Conservation (phyloP, 2,113 vertebrate genomes). For the Prunella fulvescens region DNA sequence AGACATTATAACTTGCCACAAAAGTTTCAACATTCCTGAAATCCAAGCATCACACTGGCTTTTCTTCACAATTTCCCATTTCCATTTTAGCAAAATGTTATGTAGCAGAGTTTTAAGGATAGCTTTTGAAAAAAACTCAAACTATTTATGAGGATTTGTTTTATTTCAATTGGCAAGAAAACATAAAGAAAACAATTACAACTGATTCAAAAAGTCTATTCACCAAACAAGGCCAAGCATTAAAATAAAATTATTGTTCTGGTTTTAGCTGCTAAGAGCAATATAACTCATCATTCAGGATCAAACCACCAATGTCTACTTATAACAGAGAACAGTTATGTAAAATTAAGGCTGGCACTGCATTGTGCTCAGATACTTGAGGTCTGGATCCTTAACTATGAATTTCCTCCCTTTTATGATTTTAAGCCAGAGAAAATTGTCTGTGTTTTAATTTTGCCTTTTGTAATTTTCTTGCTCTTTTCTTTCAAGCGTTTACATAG, state of each 20-base stretch:
- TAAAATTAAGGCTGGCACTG: slow-evolving; percentile 60
- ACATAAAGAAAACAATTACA: slow-evolving; percentile 16
- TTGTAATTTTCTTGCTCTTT: slow-evolving; percentile 40
- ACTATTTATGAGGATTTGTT: slow-evolving; percentile 12
- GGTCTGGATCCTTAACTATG: slow-evolving; percentile 53
- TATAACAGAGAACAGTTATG: slow-evolving; percentile 40
- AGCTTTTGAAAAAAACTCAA: neutral
- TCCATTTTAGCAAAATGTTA: neutral
- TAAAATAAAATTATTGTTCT: slow-evolving; percentile 52
- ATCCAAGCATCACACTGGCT: neutral
- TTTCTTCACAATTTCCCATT: neutral
- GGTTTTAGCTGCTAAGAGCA: slow-evolving; percentile 34
- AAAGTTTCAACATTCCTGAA: neutral
- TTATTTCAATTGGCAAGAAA: slow-evolving; percentile 40
- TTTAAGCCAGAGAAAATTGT: slow-evolving; percentile 53
- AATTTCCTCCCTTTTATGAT: slow-evolving; percentile 61
- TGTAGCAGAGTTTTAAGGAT: neutral
- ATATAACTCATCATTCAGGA: slow-evolving; percentile 35
- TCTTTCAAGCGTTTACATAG: slow-evolving; percentile 47
- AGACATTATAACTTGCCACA: neutral
- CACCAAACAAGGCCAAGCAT: slow-evolving; percentile 25
- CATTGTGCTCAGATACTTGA: slow-evolving; percentile 49
- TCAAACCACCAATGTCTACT: slow-evolving; percentile 57
- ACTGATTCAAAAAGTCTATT: slow-evolving; percentile 5
- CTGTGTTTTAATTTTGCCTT: slow-evolving; percentile 54